phyloP scores from a whole-genome alignment of 2,888 invertebrate genomes.

The Perithous albicinctus region DNA sequence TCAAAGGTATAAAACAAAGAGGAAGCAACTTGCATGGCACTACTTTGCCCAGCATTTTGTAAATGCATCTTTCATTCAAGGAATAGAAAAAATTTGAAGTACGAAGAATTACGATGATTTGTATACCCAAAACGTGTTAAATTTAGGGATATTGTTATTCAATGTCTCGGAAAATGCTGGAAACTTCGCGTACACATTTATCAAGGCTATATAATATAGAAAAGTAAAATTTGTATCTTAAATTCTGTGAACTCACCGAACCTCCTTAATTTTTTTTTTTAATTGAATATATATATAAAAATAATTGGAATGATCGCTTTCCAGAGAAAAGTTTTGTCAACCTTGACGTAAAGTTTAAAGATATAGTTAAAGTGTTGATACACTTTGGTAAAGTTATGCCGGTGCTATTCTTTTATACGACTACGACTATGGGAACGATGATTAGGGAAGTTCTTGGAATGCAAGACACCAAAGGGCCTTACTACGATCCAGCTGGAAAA shows the following conservation, averaged over 20 bases:
- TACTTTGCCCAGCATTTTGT: too few relatives aligned
- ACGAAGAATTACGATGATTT: too few relatives aligned
- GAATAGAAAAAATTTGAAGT: not conserved
- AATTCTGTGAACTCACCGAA: too few relatives aligned
- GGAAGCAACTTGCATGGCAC: too few relatives aligned
- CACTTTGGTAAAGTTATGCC: conserved; percentile 92
- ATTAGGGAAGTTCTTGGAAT: conserved; percentile 91
- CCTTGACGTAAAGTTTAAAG: conserved; percentile 89
- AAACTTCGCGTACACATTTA: too few relatives aligned
- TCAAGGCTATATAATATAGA: too few relatives aligned
- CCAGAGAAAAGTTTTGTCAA: conserved; percentile 84
- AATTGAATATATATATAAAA: not conserved
- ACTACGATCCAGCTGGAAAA: conserved; percentile 86
- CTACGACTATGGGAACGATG: conserved; percentile 88
- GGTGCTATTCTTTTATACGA: conserved; percentile 92
- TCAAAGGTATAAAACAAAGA: too few relatives aligned
- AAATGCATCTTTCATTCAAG: too few relatives aligned
- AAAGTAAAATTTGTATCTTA: too few relatives aligned
- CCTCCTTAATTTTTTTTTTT: not conserved
- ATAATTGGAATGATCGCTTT: conserved; percentile 42
- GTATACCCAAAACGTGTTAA: too few relatives aligned
- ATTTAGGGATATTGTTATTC: too few relatives aligned
- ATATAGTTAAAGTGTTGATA: conserved; percentile 91
- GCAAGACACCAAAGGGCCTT: conserved; percentile 86
- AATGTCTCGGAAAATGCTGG: too few relatives aligned